phyloP scores from a whole-genome alignment of 2,888 invertebrate species.

The Macrophya alboannulata region DNA sequence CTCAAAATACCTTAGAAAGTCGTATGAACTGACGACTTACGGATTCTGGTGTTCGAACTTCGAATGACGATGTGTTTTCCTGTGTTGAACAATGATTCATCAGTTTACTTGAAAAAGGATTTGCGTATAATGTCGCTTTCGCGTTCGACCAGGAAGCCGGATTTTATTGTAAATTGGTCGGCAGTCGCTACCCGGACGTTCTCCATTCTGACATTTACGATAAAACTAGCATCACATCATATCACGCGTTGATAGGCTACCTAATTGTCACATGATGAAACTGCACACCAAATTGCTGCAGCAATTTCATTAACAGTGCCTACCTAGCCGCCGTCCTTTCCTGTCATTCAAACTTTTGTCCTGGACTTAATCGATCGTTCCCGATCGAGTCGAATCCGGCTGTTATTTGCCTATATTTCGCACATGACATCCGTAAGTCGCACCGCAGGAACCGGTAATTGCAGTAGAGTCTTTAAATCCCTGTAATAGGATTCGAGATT shows the following conservation, averaged over 20 bases:
- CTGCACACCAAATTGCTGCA: neutral
- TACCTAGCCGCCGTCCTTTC: neutral
- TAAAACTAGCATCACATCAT: neutral
- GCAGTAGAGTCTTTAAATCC: neutral
- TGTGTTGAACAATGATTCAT: neutral
- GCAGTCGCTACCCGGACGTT: constrained; percentile 33
- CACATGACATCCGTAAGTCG: neutral
- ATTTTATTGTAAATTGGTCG: neutral
- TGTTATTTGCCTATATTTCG: neutral
- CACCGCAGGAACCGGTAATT: neutral
- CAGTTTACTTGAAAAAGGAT: constrained; percentile 8
- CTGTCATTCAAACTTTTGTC: constrained; percentile 35
- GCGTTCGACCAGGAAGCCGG: neutral
- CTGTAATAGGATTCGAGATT: neutral
- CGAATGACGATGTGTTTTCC: neutral
- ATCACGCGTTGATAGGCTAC: neutral
- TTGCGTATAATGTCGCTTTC: neutral
- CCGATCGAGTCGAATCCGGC: neutral
- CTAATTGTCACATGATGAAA: constrained; percentile 37
- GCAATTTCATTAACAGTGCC: neutral
- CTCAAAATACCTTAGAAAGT: no score
- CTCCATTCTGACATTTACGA: constrained; percentile 6
- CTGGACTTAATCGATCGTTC: neutral
- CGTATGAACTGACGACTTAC: no score
- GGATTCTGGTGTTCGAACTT: neutral